Conservation (phyloP, 2,888 invertebrate genomes). For the Ctenicera cuprea region DNA sequence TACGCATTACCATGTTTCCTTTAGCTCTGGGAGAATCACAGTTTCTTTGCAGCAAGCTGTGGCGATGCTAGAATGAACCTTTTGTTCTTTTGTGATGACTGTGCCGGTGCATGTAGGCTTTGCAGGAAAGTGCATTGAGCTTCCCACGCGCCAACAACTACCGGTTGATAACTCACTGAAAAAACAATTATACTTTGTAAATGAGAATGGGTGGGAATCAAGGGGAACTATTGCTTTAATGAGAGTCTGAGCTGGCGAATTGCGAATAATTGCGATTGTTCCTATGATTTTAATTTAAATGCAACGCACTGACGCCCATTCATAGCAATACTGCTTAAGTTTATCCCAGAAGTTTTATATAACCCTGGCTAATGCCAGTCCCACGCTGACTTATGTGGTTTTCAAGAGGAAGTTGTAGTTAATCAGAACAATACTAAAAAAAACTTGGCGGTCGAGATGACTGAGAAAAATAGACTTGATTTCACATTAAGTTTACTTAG, state of each 20-base stretch:
- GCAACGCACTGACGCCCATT: slow-evolving; percentile 3
- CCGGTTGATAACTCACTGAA: slow-evolving; percentile 40
- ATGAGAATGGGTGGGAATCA: slow-evolving; percentile 36
- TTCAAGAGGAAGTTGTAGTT: too few relatives aligned
- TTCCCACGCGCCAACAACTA: slow-evolving; percentile 46
- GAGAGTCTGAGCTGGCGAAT: slow-evolving; percentile 3
- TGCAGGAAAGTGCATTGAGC: slow-evolving; percentile 43
- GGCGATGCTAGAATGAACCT: slow-evolving; percentile 25
- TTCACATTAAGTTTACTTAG: too few relatives aligned
- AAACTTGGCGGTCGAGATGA: too few relatives aligned
- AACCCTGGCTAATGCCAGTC: not conserved
- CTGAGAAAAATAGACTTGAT: too few relatives aligned
- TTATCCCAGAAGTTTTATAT: slow-evolving; percentile 3
- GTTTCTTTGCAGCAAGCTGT: slow-evolving; percentile 10
- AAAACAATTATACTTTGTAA: slow-evolving; percentile 41
- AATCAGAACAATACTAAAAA: too few relatives aligned
- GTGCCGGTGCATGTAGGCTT: slow-evolving; percentile 24
- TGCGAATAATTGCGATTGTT: slow-evolving; percentile 22
- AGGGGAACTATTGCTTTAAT: slow-evolving; percentile 25
- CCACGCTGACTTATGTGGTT: not conserved
- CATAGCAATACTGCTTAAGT: not conserved
- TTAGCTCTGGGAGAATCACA: slow-evolving; percentile 17
- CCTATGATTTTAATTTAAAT: slow-evolving; percentile 13
- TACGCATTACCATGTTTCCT: slow-evolving; percentile 25
- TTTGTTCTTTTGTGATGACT: slow-evolving; percentile 42